phyloP scores from a whole-genome alignment of 2,797 vertebrate species.

The Helicolenus hilgendorfi region DNA sequence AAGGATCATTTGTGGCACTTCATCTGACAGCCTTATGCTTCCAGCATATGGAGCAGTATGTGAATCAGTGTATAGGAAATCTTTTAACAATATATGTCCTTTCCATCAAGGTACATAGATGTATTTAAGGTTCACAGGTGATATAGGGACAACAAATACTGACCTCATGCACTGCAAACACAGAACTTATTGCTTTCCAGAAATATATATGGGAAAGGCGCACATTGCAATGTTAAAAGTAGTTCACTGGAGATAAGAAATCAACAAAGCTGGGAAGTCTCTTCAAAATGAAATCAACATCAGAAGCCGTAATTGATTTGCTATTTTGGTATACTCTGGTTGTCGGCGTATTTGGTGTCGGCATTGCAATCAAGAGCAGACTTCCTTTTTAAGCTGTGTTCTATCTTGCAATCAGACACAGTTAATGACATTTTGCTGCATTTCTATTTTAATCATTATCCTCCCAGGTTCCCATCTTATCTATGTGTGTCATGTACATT shows the following conservation, averaged over 20 bases:
- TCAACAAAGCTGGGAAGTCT: constrained; percentile 23
- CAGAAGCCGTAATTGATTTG: constrained; percentile 27
- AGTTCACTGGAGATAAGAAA: constrained; percentile 30
- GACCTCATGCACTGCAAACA: constrained; percentile 45
- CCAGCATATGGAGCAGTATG: constrained; percentile 6
- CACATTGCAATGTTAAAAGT: constrained; percentile 31
- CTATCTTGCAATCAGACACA: constrained; percentile 20
- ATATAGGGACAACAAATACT: constrained; percentile 22
- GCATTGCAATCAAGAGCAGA: constrained; percentile 19
- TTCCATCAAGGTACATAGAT: constrained; percentile 11
- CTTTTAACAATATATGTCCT: neutral
- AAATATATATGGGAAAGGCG: constrained; percentile 27
- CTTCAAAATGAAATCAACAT: constrained; percentile 54
- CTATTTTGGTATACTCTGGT: constrained; percentile 25
- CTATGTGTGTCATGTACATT: neutral
- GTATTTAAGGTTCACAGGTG: constrained; percentile 9
- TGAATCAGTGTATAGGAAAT: neutral
- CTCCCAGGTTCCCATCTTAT: neutral
- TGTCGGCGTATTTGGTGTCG: neutral
- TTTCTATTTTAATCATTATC: constrained; percentile 33
- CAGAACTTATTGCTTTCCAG: constrained; percentile 60
- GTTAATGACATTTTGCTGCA: constrained; percentile 1
- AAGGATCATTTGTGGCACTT: constrained; percentile 23
- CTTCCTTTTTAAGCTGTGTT: neutral
- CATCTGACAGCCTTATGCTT: constrained; percentile 7